Percentiles rank a stretch among this genome's conserved stretches.
phyloP scores from a whole-genome alignment of 2,888 invertebrate species.

The Eutolmus rufibarbis region DNA sequence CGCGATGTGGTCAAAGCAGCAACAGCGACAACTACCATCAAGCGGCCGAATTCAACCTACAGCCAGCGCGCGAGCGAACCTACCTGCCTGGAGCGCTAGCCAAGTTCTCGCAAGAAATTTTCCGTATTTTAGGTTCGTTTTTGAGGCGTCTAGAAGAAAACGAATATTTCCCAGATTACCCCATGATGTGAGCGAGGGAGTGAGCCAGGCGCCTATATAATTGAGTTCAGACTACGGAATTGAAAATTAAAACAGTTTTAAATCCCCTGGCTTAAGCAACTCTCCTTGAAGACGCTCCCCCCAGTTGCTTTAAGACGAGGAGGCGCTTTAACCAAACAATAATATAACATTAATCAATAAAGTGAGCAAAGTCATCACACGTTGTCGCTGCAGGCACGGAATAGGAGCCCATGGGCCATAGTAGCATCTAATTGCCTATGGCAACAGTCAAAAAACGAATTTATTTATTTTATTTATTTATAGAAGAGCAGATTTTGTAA shows the following conservation, averaged over 20 bases:
- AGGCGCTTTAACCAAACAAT: not conserved
- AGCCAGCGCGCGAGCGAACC: not conserved
- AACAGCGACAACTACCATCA: not conserved
- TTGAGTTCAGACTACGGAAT: not conserved
- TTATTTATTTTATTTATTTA: slow-evolving; percentile 1
- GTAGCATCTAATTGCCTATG: not conserved
- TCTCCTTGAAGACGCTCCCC: not conserved
- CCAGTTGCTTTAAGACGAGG: not conserved
- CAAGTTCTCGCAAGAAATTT: not conserved
- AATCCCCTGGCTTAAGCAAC: not conserved
- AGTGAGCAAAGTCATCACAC: not conserved
- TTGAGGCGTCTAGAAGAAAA: not conserved
- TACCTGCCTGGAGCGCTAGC: not conserved
- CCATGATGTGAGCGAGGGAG: not conserved
- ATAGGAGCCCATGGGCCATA: not conserved
- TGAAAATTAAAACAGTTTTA: not conserved
- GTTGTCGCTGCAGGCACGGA: not conserved
- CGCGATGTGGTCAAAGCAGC: not conserved
- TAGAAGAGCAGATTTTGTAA: not conserved
- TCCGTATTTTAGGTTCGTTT: not conserved
- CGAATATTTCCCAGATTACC: not conserved
- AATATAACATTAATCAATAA: not conserved
- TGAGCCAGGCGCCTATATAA: not conserved
- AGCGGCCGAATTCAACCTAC: not conserved
- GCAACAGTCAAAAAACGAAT: not conserved